Percentiles rank a stretch among this genome's conserved stretches.
Conservation (phyloP, 2,113 vertebrate species). For the Bubo scandiacus region DNA sequence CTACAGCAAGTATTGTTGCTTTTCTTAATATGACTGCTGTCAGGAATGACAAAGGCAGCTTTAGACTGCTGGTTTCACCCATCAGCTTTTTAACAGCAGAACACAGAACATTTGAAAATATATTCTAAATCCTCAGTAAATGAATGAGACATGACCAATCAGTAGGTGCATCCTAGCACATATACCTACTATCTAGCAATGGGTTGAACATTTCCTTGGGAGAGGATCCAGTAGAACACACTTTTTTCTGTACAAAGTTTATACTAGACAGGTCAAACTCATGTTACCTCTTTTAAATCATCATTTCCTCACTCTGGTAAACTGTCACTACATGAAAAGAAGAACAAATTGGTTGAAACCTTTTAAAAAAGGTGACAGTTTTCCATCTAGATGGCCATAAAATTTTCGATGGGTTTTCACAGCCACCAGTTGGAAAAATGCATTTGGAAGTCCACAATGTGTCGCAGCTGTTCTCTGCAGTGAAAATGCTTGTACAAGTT, state of each 20-base stretch:
- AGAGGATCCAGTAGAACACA: not conserved
- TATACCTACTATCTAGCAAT: not conserved
- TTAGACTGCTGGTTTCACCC: not conserved
- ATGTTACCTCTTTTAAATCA: not conserved
- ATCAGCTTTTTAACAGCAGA: not conserved
- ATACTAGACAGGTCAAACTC: not conserved
- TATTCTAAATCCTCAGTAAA: not conserved
- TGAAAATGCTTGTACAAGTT: not conserved
- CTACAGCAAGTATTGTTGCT: not conserved
- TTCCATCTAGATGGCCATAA: not conserved
- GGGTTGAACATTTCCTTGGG: not conserved
- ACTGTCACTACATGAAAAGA: not conserved
- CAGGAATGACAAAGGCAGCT: not conserved
- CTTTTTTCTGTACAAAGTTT: not conserved
- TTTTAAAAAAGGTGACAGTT: not conserved
- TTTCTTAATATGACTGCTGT: not conserved
- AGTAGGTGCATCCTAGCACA: not conserved
- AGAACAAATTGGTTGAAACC: not conserved
- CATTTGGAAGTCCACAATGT: not conserved
- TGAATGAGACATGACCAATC: fast-evolving
- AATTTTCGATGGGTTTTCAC: not conserved
- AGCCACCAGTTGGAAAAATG: not conserved
- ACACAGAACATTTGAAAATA: not conserved
- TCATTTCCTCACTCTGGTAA: not conserved
- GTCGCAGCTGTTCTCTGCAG: not conserved